Evolutionary conservation across 2,113 vertebrate species (phyloP), one percentile per base, ranked within the genome.

Genomic region (Tricholaema leucomelas): DNA sequence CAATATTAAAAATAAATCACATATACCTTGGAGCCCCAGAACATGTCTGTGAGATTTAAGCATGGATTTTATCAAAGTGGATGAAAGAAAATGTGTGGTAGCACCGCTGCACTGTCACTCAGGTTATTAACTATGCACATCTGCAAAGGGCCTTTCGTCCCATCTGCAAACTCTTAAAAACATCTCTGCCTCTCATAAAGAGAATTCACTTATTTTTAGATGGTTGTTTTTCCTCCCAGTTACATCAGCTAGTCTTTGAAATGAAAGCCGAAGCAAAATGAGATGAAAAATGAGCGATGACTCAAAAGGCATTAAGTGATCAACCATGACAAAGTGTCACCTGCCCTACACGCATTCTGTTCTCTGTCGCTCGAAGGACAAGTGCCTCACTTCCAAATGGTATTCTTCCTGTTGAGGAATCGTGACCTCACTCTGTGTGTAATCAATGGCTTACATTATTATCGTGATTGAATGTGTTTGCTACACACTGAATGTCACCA

Each of bases 131-230:
- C 44, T 6, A 6, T 3, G 1, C 48, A 19, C 67, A 73, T 63
- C 77, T 79, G 77, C n/a, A 5, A 46, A 25, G 5, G 21, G 66
- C 33, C 71, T 72, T 46, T 88, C 72, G 58, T 61, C 69, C 56
- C 91, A 90, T 77, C 86, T 93, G 90, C 81, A 85, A 75, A 59
- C 74, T 7, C 76, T 56, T 7, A n/a, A 20, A 67, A 75, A 65
- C 55, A 36, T 42, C 65, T 19, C 90, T 14, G 14, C 60, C 42
- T 46, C 71, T 79, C 46, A 2, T 5, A 60, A 55, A 31, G 0
- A 28, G 28, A 82, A 81, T 42, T 69, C 16, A 35, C 50, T 73
- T 88, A 81, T 93, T 95, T 94, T 94, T 73, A 95, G 84, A 6
- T 40, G 38, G 38, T 40, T 7, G 12, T 50, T 56, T 90, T 93